Conservation (phyloP, 2,888 invertebrate genomes). For the Lithophane ornitopus region DNA sequence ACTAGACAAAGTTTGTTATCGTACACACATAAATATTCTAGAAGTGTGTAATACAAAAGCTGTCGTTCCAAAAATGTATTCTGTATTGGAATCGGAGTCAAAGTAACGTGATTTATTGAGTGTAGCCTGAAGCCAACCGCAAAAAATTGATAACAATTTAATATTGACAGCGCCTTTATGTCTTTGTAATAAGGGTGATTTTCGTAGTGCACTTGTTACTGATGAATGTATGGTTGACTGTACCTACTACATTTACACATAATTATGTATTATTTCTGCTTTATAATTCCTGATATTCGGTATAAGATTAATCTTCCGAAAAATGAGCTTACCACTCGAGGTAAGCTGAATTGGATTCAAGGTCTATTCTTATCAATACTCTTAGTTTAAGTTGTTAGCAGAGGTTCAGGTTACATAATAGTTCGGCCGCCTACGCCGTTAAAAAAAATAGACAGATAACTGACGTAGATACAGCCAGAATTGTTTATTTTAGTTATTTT, state of each 20-base stretch:
- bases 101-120: constrained; percentile 30
- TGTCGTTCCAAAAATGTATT: constrained; percentile 8
- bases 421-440: too few species aligned
- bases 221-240: neutral
- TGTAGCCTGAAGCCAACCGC: neutral
- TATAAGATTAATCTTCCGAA: neutral
- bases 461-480: too few species aligned
- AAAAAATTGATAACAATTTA: neutral
- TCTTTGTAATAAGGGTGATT: neutral
- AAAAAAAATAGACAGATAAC: too few species aligned
- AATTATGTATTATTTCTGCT: neutral
- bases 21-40: constrained; percentile 7
- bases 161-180: neutral
- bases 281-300: neutral
- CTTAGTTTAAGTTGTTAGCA: too few species aligned
- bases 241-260: too few species aligned
- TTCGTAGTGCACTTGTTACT: neutral
- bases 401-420: neutral
- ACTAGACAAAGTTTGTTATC: constrained; percentile 4
- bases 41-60: neutral
- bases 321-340: too few species aligned
- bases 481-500: too few species aligned
- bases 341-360: neutral
- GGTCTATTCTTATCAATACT: neutral
- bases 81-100: constrained; percentile 3